phyloP scores from a whole-genome alignment of 2,888 invertebrate species.

The Cephus runcator region DNA sequence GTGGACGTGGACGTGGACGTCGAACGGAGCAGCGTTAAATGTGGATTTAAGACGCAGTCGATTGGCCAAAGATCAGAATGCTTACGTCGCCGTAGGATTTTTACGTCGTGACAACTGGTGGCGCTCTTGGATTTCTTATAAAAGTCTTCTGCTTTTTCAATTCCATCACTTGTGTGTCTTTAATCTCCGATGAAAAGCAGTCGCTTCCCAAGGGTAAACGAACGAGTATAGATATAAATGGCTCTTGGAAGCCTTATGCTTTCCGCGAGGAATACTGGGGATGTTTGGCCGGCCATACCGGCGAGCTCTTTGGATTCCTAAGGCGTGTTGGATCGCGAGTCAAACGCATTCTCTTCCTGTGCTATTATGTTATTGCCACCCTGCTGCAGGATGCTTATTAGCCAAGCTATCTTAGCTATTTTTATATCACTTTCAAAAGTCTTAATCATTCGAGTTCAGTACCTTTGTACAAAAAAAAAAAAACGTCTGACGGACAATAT shows the following conservation, averaged over 20 bases:
- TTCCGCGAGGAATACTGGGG: conserved; percentile 49
- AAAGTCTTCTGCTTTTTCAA: neutral
- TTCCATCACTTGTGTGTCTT: neutral
- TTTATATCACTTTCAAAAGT: neutral
- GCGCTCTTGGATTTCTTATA: neutral
- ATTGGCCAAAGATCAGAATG: neutral
- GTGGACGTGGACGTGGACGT: conserved; percentile 28
- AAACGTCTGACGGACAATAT: no score
- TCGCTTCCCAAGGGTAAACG: neutral
- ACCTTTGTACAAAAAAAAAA: no score
- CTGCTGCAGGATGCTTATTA: neutral
- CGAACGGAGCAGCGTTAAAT: conserved; percentile 15
- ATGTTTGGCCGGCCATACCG: conserved; percentile 51
- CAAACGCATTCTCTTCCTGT: conserved; percentile 59
- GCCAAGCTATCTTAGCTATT: neutral
- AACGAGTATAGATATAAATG: neutral
- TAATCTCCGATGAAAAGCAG: neutral
- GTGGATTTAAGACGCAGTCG: conserved; percentile 9
- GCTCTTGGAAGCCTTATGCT: conserved; percentile 36
- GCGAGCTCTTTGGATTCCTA: conserved; percentile 56
- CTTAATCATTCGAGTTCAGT: neutral
- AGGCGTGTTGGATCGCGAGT: conserved; percentile 60
- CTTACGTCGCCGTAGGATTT: no score
- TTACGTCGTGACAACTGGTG: neutral
- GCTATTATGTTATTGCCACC: conserved; percentile 55